Evolutionary conservation across 2,797 vertebrate species (phyloP), one percentile per base, ranked within the genome.

Genomic region (Cynodonichthys magdalenae): DNA sequence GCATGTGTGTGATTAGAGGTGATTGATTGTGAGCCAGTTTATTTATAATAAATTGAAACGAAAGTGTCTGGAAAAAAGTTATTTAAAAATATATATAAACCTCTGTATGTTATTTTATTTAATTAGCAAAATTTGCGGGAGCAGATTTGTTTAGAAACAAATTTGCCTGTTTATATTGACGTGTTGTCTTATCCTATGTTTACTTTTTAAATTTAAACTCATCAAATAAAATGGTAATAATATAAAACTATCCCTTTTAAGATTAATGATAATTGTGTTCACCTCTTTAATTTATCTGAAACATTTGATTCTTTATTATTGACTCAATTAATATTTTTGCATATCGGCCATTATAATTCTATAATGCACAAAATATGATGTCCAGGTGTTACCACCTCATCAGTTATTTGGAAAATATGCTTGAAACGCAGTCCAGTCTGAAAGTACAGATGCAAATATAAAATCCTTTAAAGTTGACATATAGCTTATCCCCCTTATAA

Each of bases 21-120:
- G 53, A 71, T 62, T 62, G 63, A 63, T 39, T 51, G 41, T 15
- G 20, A 39, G 36, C 66, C 46, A 49, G 7, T 75, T 39, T 66
- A 24, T 24, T 24, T 24, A 24, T 24, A 24, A 24, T 24, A 24
- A 24, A 24, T 24, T 24, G 24, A 24, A 24, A 2, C 3, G 24
- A 24, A 24, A 24, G 3, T 24, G 24, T 24, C 2, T 24, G 24
- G 24, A 3, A 3, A 24, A 24, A 3, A 55, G 44, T 44, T 50
- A 47, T 55, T 55, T 71, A 28, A 31, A 39, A 12, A 11, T 12
- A 14, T 11, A 11, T 39, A 39, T 12, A 11, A 10, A 39, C 36
- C 3, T 39, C 77, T 81, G 64, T 54, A 49, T 39, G 63, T 54
- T 52, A n/a, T 12, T 24, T 39, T 27, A n/a, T 55, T 19, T 42